Conservation (phyloP, 2,113 vertebrate species). For the Pachycephala philippinensis region DNA sequence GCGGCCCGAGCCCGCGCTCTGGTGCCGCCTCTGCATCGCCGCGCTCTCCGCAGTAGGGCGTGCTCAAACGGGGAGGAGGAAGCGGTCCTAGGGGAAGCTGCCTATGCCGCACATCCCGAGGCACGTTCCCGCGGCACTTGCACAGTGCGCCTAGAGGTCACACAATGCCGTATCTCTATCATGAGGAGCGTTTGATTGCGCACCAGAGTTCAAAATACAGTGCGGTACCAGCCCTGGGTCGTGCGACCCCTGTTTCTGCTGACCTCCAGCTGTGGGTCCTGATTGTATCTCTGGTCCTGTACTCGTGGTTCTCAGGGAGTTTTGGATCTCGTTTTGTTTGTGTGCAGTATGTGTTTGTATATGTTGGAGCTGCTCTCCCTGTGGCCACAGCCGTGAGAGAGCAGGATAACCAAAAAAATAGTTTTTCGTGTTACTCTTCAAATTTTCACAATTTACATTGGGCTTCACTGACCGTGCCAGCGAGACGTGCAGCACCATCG, state of each 20-base stretch:
- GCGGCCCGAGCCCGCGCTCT: too few species aligned
- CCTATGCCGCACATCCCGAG: accelerated
- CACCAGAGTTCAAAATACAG: background rate
- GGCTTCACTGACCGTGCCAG: background rate
- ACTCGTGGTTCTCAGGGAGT: background rate
- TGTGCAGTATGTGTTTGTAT: background rate
- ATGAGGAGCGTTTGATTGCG: too few species aligned
- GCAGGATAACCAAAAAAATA: background rate
- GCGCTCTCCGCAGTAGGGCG: too few species aligned
- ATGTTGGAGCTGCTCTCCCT: background rate
- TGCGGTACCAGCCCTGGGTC: too few species aligned
- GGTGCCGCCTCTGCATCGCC: background rate
- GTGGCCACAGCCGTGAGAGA: background rate
- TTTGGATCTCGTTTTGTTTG: background rate
- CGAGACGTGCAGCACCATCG: background rate
- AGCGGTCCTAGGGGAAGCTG: accelerated
- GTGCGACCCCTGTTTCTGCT: too few species aligned
- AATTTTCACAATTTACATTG: background rate
- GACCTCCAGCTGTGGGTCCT: background rate
- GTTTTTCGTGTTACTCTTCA: background rate
- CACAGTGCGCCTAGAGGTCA: background rate
- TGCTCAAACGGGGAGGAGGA: background rate
- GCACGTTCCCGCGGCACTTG: too few species aligned
- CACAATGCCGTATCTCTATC: too few species aligned
- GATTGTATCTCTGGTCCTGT: background rate